These are phyloP conservation scores for Tenthredo scrophulariae DNA, from an alignment of 2,888 invertebrate species.

Conservation along the genomic window DNA sequence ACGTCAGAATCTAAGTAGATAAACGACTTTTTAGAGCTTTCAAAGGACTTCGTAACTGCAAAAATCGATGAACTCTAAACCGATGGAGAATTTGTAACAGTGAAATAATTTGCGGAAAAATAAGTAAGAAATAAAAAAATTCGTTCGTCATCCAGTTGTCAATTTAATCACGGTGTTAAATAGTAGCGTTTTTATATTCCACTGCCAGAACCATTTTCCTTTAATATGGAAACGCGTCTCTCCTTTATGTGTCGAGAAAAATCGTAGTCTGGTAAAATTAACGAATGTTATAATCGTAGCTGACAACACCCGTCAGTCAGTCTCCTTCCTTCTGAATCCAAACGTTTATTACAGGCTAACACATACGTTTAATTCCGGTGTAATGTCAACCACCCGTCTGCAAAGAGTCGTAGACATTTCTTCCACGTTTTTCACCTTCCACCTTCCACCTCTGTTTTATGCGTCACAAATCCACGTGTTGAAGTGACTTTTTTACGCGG, in stretches of 20 bases:
- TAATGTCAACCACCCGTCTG: constrained; percentile 12
- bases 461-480: constrained; percentile 18
- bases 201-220: background rate
- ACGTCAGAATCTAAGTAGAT: background rate
- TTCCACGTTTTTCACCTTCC: constrained; percentile 15
- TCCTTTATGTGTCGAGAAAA: background rate
- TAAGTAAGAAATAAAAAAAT: background rate
- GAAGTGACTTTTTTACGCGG: background rate
- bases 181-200: background rate
- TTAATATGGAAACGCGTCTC: background rate
- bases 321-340: background rate
- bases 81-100: background rate
- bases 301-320: background rate
- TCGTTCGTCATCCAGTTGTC: background rate
- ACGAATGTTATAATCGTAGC: background rate
- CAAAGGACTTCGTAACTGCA: background rate
- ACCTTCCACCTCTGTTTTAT: background rate
- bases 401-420: background rate
- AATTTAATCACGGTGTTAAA: background rate
- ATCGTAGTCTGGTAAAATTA: background rate
- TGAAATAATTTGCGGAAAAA: background rate
- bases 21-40: background rate
- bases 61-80: background rate
- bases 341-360: constrained; percentile 10
- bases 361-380: constrained; percentile 10